Evolutionary conservation across 2,888 invertebrate species (phyloP).

Genomic region (Tipula helvola): DNA sequence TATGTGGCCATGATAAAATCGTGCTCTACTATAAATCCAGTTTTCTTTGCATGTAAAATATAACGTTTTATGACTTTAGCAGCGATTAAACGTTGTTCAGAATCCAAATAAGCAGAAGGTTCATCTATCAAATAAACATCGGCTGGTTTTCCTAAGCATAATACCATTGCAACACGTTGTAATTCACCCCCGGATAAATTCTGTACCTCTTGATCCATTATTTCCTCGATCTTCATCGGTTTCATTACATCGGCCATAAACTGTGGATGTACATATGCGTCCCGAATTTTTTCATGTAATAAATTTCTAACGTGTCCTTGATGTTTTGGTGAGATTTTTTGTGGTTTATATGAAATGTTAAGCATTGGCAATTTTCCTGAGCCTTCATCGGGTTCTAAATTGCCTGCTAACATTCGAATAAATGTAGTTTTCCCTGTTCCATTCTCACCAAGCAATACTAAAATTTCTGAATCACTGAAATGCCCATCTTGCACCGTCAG

Average conservation of each 20-base stretch:
- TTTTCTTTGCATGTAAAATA: slow-evolving; percentile 97
- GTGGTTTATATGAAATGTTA: slow-evolving; percentile 98
- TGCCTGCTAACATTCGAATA: slow-evolving; percentile 95
- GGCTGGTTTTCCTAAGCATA: slow-evolving; percentile 96
- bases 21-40: slow-evolving; percentile 99
- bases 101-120: slow-evolving; percentile 97
- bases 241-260: slow-evolving; percentile 99
- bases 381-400: slow-evolving; percentile 72
- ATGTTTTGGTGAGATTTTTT: slow-evolving; percentile 97
- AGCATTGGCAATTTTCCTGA: slow-evolving; percentile 56
- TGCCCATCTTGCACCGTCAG: slow-evolving; percentile 77
- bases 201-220: slow-evolving; percentile 96
- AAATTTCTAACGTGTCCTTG: slow-evolving; percentile 85
- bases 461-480: slow-evolving; percentile 98
- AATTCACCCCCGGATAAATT: slow-evolving; percentile 98
- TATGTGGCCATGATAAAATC: slow-evolving; percentile 99
- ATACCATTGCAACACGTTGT: slow-evolving; percentile 90
- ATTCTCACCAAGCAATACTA: slow-evolving; percentile 93
- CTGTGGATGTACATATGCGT: slow-evolving; percentile 95
- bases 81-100: slow-evolving; percentile 98
- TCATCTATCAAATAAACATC: slow-evolving; percentile 98
- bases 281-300: slow-evolving; percentile 92
- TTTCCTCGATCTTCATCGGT: slow-evolving; percentile 90
- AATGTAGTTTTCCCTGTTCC: slow-evolving; percentile 99
- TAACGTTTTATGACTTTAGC: slow-evolving; percentile 99